Base-by-base conservation (phyloP, 2,113 vertebrate species). In the Hemichromis elongatus region DNA sequence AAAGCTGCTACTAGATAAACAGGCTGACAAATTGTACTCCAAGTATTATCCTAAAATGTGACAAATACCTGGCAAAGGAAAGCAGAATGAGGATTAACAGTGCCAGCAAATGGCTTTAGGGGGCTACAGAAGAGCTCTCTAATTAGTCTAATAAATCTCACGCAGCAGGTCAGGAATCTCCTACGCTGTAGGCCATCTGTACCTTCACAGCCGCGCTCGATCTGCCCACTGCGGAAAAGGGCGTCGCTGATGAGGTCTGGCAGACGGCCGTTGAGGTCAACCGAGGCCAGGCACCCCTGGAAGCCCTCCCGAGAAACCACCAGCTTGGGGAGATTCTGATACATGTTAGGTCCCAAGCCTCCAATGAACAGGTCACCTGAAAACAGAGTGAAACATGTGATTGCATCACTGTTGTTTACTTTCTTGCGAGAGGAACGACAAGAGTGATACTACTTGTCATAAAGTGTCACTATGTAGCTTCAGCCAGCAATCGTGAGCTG, bases 181-280 rank as follows among this genome's bases (percentile, higher is more conserved):
- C 10, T 28, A 53, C 1, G 24, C 81, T 21, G 66, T 68, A 28
- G 85, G 61, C 53, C 78, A 82, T 91, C 77, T 52, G 79, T 98
- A 99, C 98, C 98, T 98, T 99, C 98, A 4, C 98, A 99, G 92
- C 98, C 98, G 2, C 98, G 97, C 54, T 99, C 98, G 1, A 99
- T 97, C 96, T 99, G 98, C 45, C 98, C 98, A 1, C 97, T 99
- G 91, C 97, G 97, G 90, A 99, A 98, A 75, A 99, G 93, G 5
- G 98, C 98, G 0, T 99, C 98, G 0, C 96, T 98, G 95, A 99
- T 99, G 77, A 99, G 97, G 93, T 99, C 98, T 18, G 98, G 98
- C 90, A 99, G 96, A 12, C 98, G 97, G 3, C 98, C 98, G 2
- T 99, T 99, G 79, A 99, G 96, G 92, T 99, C 98, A 52, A 99